Evolutionary conservation across 2,797 vertebrate species (phyloP).

Genomic region (Gymnocypris eckloni): DNA sequence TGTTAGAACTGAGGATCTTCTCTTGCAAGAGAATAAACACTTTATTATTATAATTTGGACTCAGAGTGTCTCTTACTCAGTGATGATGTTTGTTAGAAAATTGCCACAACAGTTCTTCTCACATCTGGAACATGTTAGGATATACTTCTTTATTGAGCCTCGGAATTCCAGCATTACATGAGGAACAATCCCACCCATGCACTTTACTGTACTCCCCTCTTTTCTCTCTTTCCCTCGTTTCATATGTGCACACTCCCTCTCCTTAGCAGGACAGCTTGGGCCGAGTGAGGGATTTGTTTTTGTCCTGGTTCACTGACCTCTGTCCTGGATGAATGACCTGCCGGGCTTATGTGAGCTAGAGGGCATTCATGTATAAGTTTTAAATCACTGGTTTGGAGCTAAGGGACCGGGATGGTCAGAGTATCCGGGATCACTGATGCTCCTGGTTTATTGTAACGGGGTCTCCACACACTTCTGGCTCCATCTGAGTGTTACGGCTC

Average conservation of each 20-base stretch:
- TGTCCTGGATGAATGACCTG: slow-evolving; percentile 50
- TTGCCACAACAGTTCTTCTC: too few relatives aligned
- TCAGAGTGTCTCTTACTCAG: too few relatives aligned
- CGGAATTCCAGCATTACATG: slow-evolving; percentile 59
- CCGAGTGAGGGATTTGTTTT: slow-evolving; percentile 41
- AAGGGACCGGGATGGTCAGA: slow-evolving; percentile 44
- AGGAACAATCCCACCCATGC: slow-evolving; percentile 58
- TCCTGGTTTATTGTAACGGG: slow-evolving; percentile 48
- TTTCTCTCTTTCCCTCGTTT: slow-evolving; percentile 19
- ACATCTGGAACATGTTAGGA: slow-evolving; percentile 72
- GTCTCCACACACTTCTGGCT: slow-evolving; percentile 54
- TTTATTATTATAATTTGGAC: too few relatives aligned
- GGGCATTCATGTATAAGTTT: slow-evolving; percentile 53
- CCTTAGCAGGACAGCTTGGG: slow-evolving; percentile 14
- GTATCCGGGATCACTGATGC: slow-evolving; percentile 56
- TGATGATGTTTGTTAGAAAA: too few relatives aligned
- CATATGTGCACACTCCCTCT: not conserved
- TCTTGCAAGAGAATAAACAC: too few relatives aligned
- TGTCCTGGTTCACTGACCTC: slow-evolving; percentile 54
- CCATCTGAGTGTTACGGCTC: slow-evolving; percentile 51
- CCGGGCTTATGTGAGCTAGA: slow-evolving; percentile 56
- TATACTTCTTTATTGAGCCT: slow-evolving; percentile 65
- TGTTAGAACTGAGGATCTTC: too few relatives aligned
- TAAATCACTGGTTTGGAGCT: slow-evolving; percentile 57
- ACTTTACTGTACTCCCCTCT: slow-evolving; percentile 48